Base-by-base conservation (phyloP, 2,888 invertebrate genomes). In the Rhagonycha fulva region DNA sequence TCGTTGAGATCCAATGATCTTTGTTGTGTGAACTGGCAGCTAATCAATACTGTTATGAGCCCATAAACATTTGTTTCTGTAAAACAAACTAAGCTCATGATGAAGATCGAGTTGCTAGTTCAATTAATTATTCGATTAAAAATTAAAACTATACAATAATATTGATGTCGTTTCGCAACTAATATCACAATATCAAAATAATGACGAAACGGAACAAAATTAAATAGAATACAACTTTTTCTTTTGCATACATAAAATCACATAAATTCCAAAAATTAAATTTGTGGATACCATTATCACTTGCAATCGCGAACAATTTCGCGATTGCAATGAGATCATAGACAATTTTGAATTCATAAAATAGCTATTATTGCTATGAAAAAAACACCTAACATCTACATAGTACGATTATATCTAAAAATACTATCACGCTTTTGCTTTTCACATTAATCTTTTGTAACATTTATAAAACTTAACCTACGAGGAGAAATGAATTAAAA, bases 401-500 rank as follows among this genome's bases (percentile, higher is more conserved):
- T 60, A 74, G 74, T 77, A 77, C 72, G 68, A 77, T 72, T 75
- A 77, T 70, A 32, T 77, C 73, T 75, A 77, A 72, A 78, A 76
- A 78, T 78, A 78, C 78, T 78, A 78, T 78, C 78, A 78, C 78
- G 76, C 76, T 76, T 32, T 78, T 70, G 78, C 78, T 78, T 78
- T 78, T 78, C 76, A 77, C 77, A 77, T 74, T 77, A 74, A 73
- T 77, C 68, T 68, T 74, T 74, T 75, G 72, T 77, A 75, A 75
- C 75, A 75, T 77, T 72, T 72, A 77, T 63, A 77, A 71, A 71
- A 32, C 70, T 70, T 71, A 68, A 19, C 14, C 76, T 76, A 76
- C 71, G 74, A 74, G 76, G 76, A 74, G 70, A 76, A 76, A 76
- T 74, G 74, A 72, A 74, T 71, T 66, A 69, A 70, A 28, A 71